Percentiles rank a stretch among this genome's conserved stretches.
These are phyloP conservation scores for Clupea harengus DNA, from an alignment of 2,113 vertebrate genomes.

Conservation along the genomic window DNA sequence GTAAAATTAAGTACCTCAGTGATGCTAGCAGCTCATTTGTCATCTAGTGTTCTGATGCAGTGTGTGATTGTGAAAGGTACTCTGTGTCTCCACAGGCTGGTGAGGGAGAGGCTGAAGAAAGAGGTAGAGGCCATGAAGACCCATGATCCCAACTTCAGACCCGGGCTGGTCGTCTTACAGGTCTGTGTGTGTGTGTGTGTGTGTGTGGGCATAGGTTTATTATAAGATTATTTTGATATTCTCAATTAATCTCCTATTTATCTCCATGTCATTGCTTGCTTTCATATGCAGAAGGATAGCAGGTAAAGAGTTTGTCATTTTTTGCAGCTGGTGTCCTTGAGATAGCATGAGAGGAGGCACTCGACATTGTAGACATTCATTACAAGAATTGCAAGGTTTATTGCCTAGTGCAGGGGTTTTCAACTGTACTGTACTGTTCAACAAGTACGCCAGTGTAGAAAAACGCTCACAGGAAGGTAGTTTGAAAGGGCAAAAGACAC, in stretches of 20 bases:
- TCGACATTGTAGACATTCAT: neutral
- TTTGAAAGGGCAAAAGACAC: too few relatives aligned
- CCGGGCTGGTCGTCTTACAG: conserved; percentile 93
- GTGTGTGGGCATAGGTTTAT: neutral
- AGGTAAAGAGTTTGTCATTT: neutral
- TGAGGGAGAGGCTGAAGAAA: conserved; percentile 82
- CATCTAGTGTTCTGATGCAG: neutral
- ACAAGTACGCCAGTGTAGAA: too few relatives aligned
- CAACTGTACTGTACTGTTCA: too few relatives aligned
- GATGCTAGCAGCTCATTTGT: neutral
- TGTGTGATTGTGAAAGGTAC: neutral
- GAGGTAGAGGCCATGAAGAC: conserved; percentile 83
- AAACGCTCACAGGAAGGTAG: too few relatives aligned
- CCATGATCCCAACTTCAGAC: conserved; percentile 80
- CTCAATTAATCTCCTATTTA: neutral
- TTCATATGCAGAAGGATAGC: neutral
- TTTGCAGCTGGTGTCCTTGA: neutral
- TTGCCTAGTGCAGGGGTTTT: neutral
- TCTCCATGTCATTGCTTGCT: neutral
- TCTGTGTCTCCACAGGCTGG: conserved; percentile 72
- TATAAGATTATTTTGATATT: neutral
- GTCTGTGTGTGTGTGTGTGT: conserved; percentile 60
- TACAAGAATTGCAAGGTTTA: too few relatives aligned
- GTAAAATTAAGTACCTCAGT: neutral
- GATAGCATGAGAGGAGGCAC: neutral